Evolutionary conservation across 1,140 invertebrate genomes (phyloP).

Genomic region (Drosophila albomicans): DNA sequence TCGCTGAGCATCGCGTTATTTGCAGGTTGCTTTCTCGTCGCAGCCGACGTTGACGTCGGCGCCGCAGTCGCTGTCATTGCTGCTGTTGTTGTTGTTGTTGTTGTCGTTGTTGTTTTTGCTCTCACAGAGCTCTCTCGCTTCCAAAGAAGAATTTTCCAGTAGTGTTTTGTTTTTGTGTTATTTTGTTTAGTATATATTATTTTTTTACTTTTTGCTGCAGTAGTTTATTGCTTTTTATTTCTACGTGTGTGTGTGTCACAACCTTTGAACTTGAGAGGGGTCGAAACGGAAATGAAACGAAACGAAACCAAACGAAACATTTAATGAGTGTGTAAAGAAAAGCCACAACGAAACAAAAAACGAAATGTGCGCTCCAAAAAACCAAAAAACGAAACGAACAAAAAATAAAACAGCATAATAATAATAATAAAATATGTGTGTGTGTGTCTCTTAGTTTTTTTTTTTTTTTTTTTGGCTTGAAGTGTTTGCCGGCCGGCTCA

Average conservation of each 20-base stretch:
- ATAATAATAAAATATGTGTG: slow-evolving; percentile 64
- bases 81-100: slow-evolving; percentile 7
- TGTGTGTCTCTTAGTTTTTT: slow-evolving; percentile 41
- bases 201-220: slow-evolving; percentile 11
- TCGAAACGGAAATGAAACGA: slow-evolving; percentile 56
- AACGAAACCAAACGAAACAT: slow-evolving; percentile 51
- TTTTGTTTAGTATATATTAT: slow-evolving; percentile 23
- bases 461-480: slow-evolving; percentile 25
- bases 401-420: slow-evolving; percentile 36
- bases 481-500: slow-evolving; percentile 67
- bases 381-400: slow-evolving; percentile 23
- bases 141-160: slow-evolving; percentile 46
- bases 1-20: slow-evolving; percentile 63
- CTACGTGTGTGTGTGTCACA: slow-evolving; percentile 29
- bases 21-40: slow-evolving; percentile 78
- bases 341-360: slow-evolving; percentile 13
- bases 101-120: slow-evolving; percentile 27
- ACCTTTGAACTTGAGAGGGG: slow-evolving; percentile 52
- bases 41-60: slow-evolving; percentile 44
- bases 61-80: slow-evolving; percentile 20
- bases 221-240: slow-evolving; percentile 8
- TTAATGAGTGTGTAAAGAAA: slow-evolving; percentile 36
- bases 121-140: slow-evolving; percentile 41
- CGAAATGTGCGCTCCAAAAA: slow-evolving; percentile 27
- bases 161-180: background rate